Evolutionary conservation across 2,888 invertebrate species (phyloP).

Genomic region (Keiferia lycopersicella): DNA sequence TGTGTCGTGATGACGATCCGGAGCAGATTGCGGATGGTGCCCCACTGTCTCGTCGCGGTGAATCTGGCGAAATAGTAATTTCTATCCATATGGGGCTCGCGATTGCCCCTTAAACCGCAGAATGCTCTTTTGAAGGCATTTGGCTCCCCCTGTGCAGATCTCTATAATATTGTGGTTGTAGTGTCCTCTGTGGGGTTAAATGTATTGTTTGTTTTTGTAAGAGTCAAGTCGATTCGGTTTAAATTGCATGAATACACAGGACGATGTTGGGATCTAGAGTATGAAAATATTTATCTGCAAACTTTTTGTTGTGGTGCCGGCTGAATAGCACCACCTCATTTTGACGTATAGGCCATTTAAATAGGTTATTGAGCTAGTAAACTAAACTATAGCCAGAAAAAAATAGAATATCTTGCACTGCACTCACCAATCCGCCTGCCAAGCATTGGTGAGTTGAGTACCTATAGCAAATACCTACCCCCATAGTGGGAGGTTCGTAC

Average conservation of each 20-base stretch:
- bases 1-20: constrained; percentile 39
- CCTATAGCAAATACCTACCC: no score
- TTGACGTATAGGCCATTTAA: no score
- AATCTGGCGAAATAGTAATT: constrained; percentile 75
- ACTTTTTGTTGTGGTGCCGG: no score
- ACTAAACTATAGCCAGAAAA: no score
- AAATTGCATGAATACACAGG: not conserved
- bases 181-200: constrained; percentile 38
- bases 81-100: constrained; percentile 79
- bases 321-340: no score
- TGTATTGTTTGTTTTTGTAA: constrained; percentile 41
- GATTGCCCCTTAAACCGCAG: constrained; percentile 69
- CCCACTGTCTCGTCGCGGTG: constrained; percentile 72
- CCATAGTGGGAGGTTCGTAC: no score
- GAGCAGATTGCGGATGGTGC: constrained; percentile 51
- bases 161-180: constrained; percentile 60
- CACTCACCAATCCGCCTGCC: no score
- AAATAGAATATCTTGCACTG: no score
- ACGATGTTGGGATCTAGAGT: no score
- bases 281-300: no score
- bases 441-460: no score
- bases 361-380: no score
- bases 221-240: constrained; percentile 37
- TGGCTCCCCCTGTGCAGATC: constrained; percentile 60
- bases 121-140: constrained; percentile 69